Base-by-base conservation (phyloP, 2,888 invertebrate species). In the Pantelozetes paolii region DNA sequence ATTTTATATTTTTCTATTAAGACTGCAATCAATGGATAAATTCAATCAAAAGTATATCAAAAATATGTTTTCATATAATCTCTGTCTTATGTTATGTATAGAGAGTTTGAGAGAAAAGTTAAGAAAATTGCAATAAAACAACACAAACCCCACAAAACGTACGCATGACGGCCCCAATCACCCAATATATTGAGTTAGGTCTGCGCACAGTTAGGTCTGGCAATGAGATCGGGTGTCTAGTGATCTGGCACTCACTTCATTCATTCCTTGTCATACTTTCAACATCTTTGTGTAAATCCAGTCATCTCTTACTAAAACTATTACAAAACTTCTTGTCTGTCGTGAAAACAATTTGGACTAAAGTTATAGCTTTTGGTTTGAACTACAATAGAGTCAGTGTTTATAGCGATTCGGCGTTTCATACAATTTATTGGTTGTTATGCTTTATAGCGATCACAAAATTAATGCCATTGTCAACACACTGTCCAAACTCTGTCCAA, bases 281-380 rank as follows among this genome's bases (percentile, higher is more conserved):
- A 62, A 62, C 62, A 32, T 32, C 62, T 62, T 62, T 30, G 32
- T 28, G 62, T 26, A 26, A 30, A 36, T 62, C 62, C 13, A 62
- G 62, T 62, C n/a, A 30, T n/a, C 32, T 62, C n/a, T 54, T 32
- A 13, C 32, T 32, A 30, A 59, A 62, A 62, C 62, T 62, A 62
- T 62, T 62, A 20, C 32, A 30, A 62, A 62, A 32, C 20, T 20
- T 62, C 23, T 62, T 28, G 3, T 30, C 32, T 54, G 23, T 62
- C 9, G 28, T 18, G n/a, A 62, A 32, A 62, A 62, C 36, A 62
- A 36, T 62, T 62, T 62, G 11, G 62, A n/a, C 11, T 62, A 62
- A 62, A 62, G 62, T 62, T 62, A 62, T 62, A 62, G 62, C 62
- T 62, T 30, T 62, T 62, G 30, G 50, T 50, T 62, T 32, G 20